These are phyloP conservation scores for Chromoteleia sp. DNA, from an alignment of 2,888 invertebrate species.

Conservation along the genomic window DNA sequence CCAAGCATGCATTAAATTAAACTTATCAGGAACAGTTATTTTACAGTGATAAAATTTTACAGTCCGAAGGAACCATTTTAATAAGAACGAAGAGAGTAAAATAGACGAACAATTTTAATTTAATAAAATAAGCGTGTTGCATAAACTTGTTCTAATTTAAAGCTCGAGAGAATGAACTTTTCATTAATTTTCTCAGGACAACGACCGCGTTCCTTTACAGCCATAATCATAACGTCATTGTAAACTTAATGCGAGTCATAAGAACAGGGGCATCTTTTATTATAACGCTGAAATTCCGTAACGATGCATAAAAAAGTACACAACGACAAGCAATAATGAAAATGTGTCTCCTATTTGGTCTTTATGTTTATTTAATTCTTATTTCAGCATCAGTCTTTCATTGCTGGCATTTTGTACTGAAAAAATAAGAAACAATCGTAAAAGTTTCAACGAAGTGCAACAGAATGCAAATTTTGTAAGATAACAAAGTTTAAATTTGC, in stretches of 20 bases:
- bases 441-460: too few species aligned
- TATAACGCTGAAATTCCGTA: slow-evolving; percentile 19
- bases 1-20: slow-evolving; percentile 3
- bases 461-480: too few species aligned
- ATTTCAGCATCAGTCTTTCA: too few species aligned
- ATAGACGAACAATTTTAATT: slow-evolving; percentile 17
- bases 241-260: slow-evolving; percentile 31
- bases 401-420: too few species aligned
- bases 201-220: slow-evolving; percentile 33
- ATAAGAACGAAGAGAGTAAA: slow-evolving; percentile 15
- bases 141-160: slow-evolving; percentile 38
- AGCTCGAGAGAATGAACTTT: slow-evolving; percentile 27
- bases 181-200: slow-evolving; percentile 32
- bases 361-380: slow-evolving; percentile 11
- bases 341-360: slow-evolving; percentile 1
- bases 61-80: neutral
- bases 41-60: neutral
- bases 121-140: slow-evolving; percentile 28
- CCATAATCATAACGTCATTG: slow-evolving; percentile 37
- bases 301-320: slow-evolving; percentile 12
- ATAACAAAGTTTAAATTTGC: too few species aligned
- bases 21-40: neutral
- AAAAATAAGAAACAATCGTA: too few species aligned
- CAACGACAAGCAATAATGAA: slow-evolving; percentile 26
- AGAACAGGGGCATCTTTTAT: slow-evolving; percentile 42